Base-by-base conservation (phyloP, 2,113 vertebrate species). In the Patagioenas fasciata region DNA sequence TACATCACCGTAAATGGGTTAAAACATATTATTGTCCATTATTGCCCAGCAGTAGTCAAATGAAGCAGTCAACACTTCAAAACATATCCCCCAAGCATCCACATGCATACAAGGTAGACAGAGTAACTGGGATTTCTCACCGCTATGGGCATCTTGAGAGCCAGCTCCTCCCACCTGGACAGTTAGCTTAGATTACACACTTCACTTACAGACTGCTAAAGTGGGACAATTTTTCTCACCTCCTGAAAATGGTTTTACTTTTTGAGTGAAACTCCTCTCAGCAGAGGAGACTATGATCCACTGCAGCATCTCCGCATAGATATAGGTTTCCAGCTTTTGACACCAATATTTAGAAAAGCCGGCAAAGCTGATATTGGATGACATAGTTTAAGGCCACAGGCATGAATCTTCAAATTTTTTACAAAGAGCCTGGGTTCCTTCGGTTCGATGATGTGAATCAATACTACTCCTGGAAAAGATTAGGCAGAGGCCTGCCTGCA, bases 401-500 rank as follows among this genome's bases (percentile, higher is more conserved):
- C 29, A n/a, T 16, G 48, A 82, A 77, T 51, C 8, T 8, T 72
- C 15, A 5, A 71, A 17, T 7, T 32, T 91, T 69, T 64, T 50
- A 34, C 28, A 48, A 32, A 84, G 13, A 66, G 3, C 0, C 0
- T 40, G 2, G 8, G 7, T 26, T 82, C 44, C 40, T 84, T 50
- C 0, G 1, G 24, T 16, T 70, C 18, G 14, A 44, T 1, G 1
- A 44, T 1, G 1, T n/a, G 54, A 81, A 70, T 16, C 8, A 1
- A 61, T 16, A 31, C 7, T 28, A 54, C 17, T n/a, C 4, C 26
- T 50, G 36, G 61, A 70, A 71, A 62, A 34, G 17, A 48, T 36
- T 62, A 65, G 16, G 28, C 13, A 57, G 12, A 5, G 14, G 32
- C 4, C 29, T 62, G 26, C 3, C 42, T 51, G 34, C 31, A 31